Base-by-base conservation (phyloP, 2,113 vertebrate genomes). In the Deroptyus accipitrinus region DNA sequence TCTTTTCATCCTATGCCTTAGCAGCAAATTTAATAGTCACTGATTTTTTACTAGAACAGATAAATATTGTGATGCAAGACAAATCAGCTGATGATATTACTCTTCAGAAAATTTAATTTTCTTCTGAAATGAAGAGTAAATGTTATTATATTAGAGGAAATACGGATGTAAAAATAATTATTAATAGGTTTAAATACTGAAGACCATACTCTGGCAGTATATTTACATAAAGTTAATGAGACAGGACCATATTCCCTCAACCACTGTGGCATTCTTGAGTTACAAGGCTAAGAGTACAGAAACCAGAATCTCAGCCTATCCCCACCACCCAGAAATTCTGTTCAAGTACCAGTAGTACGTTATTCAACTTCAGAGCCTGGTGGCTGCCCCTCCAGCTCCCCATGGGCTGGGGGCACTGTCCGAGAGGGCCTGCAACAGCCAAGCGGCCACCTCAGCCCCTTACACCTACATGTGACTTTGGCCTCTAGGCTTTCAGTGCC, bases 21-120 rank as follows among this genome's bases (percentile, higher is more conserved):
- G 61, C 2, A 6, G 55, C 52, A 92, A 93, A 94, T 88, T 64
- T 61, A 94, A 96, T 92, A 86, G 90, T 87, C 55, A 91, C 89
- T 75, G 88, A 92, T 91, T 86, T 88, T 97, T 83, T 75, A 82
- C 82, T 76, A 86, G 49, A 95, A 80, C 73, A 91, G 82, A 83
- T 91, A 95, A 94, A 90, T 72, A 93, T 17, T 42, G 75, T 1
- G 16, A 93, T 77, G 30, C 52, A 94, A 92, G 72, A 72, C 35
- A 83, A 93, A 94, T 75, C 85, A 89, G 46, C 51, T 77, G 77
- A 87, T 30, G 24, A 69, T 68, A 76, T 44, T 79, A 64, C 72
- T 88, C 54, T 84, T 94, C 70, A 91, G 59, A 86, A 14, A 96
- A 90, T 83, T 83, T 79, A 89, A 92, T 90, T 93, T 78, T 90